Percentiles rank a stretch among this genome's conserved stretches.
These are phyloP conservation scores for Pseudopleuronectes americanus DNA, from an alignment of 2,797 vertebrate species.

Conservation along the genomic window DNA sequence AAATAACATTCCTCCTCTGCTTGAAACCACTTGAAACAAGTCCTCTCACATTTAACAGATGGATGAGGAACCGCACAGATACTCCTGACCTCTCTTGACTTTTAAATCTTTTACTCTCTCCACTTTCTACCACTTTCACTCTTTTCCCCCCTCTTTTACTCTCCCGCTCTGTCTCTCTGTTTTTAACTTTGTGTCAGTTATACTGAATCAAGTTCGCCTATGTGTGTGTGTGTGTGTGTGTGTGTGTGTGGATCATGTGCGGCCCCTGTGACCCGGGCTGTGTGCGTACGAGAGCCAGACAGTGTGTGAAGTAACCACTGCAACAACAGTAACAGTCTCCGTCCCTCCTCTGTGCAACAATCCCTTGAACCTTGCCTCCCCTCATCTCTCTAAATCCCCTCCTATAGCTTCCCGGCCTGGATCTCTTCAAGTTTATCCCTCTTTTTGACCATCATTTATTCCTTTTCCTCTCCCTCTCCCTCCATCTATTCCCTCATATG, in stretches of 20 bases:
- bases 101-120: conserved; percentile 72
- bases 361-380: conserved; percentile 21
- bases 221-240: conserved; percentile 20
- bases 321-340: conserved; percentile 58
- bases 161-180: conserved; percentile 45
- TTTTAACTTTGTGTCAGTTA: conserved; percentile 61
- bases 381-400: conserved; percentile 14
- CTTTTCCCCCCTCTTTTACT: conserved; percentile 20
- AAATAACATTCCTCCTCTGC: conserved; percentile 56
- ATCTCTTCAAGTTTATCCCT: not conserved
- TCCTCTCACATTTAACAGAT: conserved; percentile 69
- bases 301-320: conserved; percentile 71
- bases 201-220: conserved; percentile 37
- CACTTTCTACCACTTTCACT: conserved; percentile 56
- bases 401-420: not conserved
- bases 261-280: conserved; percentile 55
- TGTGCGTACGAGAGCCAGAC: conserved; percentile 69
- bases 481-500: conserved; percentile 5
- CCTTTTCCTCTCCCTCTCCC: not conserved
- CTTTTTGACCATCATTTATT: too few species aligned
- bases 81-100: conserved; percentile 77
- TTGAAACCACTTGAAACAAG: conserved; percentile 71
- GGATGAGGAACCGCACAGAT: conserved; percentile 62
- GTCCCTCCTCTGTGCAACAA: conserved; percentile 35
- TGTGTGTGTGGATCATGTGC: conserved; percentile 20